These are phyloP conservation scores for Erebia palarica DNA, from an alignment of 2,888 invertebrate species.

Conservation along the genomic window DNA sequence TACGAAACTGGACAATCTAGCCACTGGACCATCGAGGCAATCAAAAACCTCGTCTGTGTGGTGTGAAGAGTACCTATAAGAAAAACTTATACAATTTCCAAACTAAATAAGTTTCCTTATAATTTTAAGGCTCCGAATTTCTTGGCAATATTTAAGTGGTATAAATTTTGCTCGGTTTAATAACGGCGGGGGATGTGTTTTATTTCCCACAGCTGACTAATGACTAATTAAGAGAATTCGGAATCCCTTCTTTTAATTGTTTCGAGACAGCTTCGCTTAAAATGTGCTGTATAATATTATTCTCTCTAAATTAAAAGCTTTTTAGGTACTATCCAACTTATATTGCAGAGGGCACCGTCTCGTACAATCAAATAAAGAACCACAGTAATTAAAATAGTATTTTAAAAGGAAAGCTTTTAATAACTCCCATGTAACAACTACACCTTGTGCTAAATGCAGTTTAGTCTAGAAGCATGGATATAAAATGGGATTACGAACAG, in stretches of 20 bases:
- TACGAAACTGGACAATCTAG: too few relatives aligned
- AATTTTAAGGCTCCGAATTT: conserved; percentile 13
- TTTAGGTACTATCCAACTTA: not conserved
- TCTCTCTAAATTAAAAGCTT: not conserved
- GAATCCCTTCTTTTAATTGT: conserved; percentile 19
- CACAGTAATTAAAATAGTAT: too few relatives aligned
- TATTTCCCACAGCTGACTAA: conserved; percentile 25
- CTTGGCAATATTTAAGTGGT: conserved; percentile 25
- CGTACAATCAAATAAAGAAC: too few relatives aligned
- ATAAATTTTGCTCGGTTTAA: conserved; percentile 28
- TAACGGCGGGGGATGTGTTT: conserved; percentile 30
- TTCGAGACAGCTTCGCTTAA: not conserved
- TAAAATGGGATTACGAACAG: too few relatives aligned
- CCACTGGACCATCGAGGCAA: too few relatives aligned
- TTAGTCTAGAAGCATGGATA: too few relatives aligned
- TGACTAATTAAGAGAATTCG: conserved; percentile 24
- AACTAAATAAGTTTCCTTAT: conserved; percentile 16
- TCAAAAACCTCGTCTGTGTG: too few relatives aligned
- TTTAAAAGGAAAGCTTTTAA: too few relatives aligned
- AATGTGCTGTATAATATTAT: not conserved
- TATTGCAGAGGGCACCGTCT: not conserved
- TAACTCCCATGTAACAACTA: too few relatives aligned
- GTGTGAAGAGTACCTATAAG: not conserved
- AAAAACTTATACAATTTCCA: not conserved
- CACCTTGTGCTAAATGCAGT: too few relatives aligned